Conservation (phyloP, 2,113 vertebrate genomes). For the Apodemus speciosus region DNA sequence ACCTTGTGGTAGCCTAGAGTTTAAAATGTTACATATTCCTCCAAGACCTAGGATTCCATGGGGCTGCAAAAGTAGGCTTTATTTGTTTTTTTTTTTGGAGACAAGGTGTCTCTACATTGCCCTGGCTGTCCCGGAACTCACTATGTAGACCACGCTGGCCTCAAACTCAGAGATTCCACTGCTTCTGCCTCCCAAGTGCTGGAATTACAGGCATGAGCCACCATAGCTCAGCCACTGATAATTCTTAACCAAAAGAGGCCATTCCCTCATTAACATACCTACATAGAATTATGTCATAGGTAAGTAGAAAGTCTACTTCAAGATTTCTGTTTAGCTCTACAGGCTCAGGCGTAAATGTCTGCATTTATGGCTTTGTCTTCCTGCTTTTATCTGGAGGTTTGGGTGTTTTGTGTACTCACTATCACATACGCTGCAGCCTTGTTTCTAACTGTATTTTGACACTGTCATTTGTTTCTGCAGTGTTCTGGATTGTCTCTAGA, state of each 20-base stretch:
- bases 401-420: background rate
- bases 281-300: background rate
- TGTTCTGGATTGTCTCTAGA: no score
- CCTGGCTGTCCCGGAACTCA: background rate
- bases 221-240: background rate
- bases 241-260: background rate
- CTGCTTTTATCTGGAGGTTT: background rate
- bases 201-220: background rate
- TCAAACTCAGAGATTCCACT: background rate
- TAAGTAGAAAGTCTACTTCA: background rate
- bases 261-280: background rate
- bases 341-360: background rate
- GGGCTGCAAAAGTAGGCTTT: background rate
- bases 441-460: background rate
- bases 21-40: constrained; percentile 20
- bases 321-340: background rate
- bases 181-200: background rate
- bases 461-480: background rate
- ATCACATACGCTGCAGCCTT: background rate
- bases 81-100: background rate
- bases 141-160: background rate
- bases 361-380: background rate
- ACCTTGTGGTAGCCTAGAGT: constrained; percentile 21
- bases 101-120: background rate
- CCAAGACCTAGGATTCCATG: constrained; percentile 11